Conservation (phyloP, 1,140 invertebrate genomes). For the Brachionus rubens region DNA sequence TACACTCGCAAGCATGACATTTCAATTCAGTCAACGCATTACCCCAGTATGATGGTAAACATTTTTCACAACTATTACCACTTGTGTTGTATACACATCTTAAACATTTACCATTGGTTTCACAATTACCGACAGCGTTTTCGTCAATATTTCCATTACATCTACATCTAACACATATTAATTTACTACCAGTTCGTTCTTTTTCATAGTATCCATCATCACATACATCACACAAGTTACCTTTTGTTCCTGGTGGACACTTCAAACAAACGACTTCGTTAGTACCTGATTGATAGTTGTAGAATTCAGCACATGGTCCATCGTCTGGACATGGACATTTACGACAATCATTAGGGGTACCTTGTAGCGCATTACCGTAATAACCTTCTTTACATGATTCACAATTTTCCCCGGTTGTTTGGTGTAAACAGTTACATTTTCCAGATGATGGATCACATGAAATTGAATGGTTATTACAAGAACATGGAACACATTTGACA, state of each 20-base stretch:
- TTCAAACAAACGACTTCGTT: conserved; percentile 81
- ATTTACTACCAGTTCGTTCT: conserved; percentile 64
- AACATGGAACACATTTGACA: conserved; percentile 85
- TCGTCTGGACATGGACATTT: conserved; percentile 89
- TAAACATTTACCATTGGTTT: conserved; percentile 83
- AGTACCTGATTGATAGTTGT: conserved; percentile 65
- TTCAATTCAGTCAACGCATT: conserved; percentile 73
- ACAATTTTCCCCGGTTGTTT: conserved; percentile 91
- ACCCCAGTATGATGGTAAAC: conserved; percentile 71
- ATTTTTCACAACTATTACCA: conserved; percentile 77
- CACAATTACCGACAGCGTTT: conserved; percentile 63
- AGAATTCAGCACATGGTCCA: conserved; percentile 83
- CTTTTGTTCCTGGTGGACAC: conserved; percentile 88
- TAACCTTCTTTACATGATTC: conserved; percentile 85
- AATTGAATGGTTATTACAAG: conserved; percentile 90
- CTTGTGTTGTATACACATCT: conserved; percentile 96
- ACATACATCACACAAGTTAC: conserved; percentile 77
- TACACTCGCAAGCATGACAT: conserved; percentile 65
- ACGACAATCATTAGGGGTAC: conserved; percentile 82
- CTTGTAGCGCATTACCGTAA: conserved; percentile 84
- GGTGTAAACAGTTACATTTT: conserved; percentile 91
- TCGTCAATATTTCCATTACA: conserved; percentile 93
- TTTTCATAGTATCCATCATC: conserved; percentile 91
- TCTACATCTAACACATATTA: conserved; percentile 74
- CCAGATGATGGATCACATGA: conserved; percentile 91